phyloP scores from a whole-genome alignment of 1,140 invertebrate genomes.

The Atta colombica region DNA sequence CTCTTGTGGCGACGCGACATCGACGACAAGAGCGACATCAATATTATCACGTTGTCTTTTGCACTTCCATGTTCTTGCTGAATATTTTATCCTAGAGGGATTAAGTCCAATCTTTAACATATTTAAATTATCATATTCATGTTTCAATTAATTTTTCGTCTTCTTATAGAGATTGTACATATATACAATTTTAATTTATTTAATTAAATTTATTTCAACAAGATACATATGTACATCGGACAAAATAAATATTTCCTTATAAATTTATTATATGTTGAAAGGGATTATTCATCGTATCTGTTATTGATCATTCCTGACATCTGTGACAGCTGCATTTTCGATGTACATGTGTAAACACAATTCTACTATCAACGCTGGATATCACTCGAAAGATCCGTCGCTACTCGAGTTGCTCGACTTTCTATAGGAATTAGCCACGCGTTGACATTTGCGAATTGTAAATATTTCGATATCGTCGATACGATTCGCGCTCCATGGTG shows the following conservation, averaged over 20 bases:
- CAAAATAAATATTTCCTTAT: neutral
- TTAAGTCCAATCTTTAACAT: neutral
- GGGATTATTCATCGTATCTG: neutral
- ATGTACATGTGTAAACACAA: neutral
- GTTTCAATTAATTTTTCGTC: neutral
- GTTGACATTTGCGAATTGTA: constrained; percentile 8
- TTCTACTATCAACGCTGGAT: constrained; percentile 5
- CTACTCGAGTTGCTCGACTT: neutral
- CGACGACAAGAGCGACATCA: neutral
- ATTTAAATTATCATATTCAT: neutral
- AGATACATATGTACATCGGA: neutral
- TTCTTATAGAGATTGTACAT: neutral
- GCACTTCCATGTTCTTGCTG: neutral
- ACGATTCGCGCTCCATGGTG: neutral
- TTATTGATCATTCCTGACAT: constrained; percentile 7
- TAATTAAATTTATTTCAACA: neutral
- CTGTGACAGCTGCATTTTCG: neutral
- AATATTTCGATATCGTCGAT: constrained; percentile 21
- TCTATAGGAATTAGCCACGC: neutral
- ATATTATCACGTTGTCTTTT: constrained; percentile 12
- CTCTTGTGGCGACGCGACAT: constrained; percentile 53
- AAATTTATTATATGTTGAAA: neutral
- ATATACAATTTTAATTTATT: neutral
- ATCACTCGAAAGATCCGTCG: neutral
- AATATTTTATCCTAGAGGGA: neutral